These are phyloP conservation scores for Paracyclopina nana DNA, from an alignment of 1,140 invertebrate species.

Conservation along the genomic window DNA sequence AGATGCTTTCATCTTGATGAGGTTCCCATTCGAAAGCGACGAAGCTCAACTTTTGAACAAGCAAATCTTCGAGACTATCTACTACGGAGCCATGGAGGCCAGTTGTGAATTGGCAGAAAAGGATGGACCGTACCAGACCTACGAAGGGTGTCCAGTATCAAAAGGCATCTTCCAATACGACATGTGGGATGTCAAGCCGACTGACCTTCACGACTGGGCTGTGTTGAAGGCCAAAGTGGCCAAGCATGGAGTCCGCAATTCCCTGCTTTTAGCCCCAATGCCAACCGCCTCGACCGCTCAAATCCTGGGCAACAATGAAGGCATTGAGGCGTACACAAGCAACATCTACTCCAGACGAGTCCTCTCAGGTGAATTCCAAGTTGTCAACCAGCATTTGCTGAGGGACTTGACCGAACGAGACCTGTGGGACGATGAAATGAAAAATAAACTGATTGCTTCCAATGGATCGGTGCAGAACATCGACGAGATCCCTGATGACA, in stretches of 20 bases:
- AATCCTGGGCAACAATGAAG: slow-evolving; percentile 97
- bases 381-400: slow-evolving; percentile 90
- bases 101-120: slow-evolving; percentile 84
- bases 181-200: slow-evolving; percentile 87
- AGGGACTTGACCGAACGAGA: slow-evolving; percentile 73
- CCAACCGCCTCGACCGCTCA: slow-evolving; percentile 97
- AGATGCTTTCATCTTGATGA: slow-evolving; percentile 87
- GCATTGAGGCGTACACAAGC: slow-evolving; percentile 92
- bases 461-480: slow-evolving; percentile 84
- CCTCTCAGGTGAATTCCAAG: slow-evolving; percentile 68
- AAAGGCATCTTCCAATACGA: slow-evolving; percentile 94
- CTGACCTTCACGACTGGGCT: slow-evolving; percentile 73
- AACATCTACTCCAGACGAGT: slow-evolving; percentile 91
- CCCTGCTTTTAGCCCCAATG: slow-evolving; percentile 87
- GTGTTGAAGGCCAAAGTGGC: slow-evolving; percentile 64
- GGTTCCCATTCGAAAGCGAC: slow-evolving; percentile 69
- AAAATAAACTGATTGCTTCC: slow-evolving; percentile 73
- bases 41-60: slow-evolving; percentile 72
- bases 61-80: slow-evolving; percentile 95
- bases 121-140: slow-evolving; percentile 72
- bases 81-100: slow-evolving; percentile 86
- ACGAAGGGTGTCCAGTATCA: slow-evolving; percentile 72
- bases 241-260: slow-evolving; percentile 80
- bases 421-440: slow-evolving; percentile 92
- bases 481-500: slow-evolving; percentile 59